phyloP scores from a whole-genome alignment of 2,113 vertebrate species.

The Micronycteris hirsuta region DNA sequence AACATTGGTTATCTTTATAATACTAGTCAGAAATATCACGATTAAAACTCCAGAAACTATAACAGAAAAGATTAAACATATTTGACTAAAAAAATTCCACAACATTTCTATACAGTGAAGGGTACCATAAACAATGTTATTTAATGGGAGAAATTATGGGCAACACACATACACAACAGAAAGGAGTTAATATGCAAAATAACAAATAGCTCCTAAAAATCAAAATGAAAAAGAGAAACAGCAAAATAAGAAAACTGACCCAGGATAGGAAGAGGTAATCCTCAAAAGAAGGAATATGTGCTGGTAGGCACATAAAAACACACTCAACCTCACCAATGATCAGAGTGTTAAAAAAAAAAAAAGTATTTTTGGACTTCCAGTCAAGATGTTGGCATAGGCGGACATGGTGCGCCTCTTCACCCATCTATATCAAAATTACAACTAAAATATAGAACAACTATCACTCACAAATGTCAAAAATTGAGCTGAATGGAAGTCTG shows the following conservation, averaged over 20 bases:
- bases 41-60: not conserved
- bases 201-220: not conserved
- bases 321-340: not conserved
- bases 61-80: conserved; percentile 4
- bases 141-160: not conserved
- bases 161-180: not conserved
- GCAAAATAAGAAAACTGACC: not conserved
- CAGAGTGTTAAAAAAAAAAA: not conserved
- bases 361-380: not conserved
- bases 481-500: too few relatives aligned
- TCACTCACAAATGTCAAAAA: too few relatives aligned
- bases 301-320: not conserved
- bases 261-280: not conserved
- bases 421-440: too few relatives aligned
- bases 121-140: not conserved
- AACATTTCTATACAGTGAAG: not conserved
- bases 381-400: too few relatives aligned
- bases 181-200: not conserved
- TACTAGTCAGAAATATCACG: not conserved
- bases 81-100: not conserved
- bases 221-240: not conserved
- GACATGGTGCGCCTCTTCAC: too few relatives aligned
- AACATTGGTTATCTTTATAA: not conserved
- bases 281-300: conserved; percentile 6
- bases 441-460: too few relatives aligned